These are phyloP conservation scores for Heliconius hewitsoni DNA, from an alignment of 1,140 invertebrate genomes.

Conservation along the genomic window DNA sequence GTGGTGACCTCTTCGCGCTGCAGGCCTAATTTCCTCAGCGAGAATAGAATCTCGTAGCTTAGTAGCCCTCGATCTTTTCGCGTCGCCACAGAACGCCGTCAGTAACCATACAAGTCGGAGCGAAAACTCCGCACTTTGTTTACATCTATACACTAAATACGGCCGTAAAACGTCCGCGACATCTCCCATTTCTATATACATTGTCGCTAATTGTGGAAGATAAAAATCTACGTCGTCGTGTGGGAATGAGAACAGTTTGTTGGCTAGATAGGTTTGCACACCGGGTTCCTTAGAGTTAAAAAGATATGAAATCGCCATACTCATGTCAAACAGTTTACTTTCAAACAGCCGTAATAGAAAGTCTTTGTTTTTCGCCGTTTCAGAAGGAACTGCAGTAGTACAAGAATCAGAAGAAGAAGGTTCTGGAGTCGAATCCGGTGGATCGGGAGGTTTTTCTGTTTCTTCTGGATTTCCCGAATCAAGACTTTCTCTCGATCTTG, in stretches of 20 bases:
- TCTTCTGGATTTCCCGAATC: constrained; percentile 85
- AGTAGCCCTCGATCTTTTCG: constrained; percentile 92
- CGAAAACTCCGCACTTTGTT: constrained; percentile 96
- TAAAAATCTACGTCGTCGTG: constrained; percentile 97
- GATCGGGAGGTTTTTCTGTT: constrained; percentile 75
- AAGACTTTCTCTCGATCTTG: constrained; percentile 85
- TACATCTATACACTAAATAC: constrained; percentile 96
- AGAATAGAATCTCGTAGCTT: constrained; percentile 94
- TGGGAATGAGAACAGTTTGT: constrained; percentile 97
- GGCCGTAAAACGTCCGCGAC: constrained; percentile 96
- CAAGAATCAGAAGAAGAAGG: constrained; percentile 41
- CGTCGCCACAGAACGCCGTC: constrained; percentile 94
- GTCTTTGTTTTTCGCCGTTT: constrained; percentile 74
- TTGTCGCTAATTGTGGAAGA: constrained; percentile 97
- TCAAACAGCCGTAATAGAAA: constrained; percentile 95
- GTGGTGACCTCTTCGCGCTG: constrained; percentile 84
- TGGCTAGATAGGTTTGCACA: constrained; percentile 97
- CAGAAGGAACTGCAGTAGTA: constrained; percentile 42
- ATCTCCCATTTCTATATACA: constrained; percentile 99
- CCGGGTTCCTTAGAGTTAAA: constrained; percentile 99
- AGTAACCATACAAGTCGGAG: constrained; percentile 97
- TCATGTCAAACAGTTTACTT: constrained; percentile 98
- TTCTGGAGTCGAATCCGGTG: constrained; percentile 69
- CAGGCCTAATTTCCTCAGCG: constrained; percentile 90
- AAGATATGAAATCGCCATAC: constrained; percentile 98